Conservation (phyloP, 2,888 invertebrate species). For the Serrognathus titanus region DNA sequence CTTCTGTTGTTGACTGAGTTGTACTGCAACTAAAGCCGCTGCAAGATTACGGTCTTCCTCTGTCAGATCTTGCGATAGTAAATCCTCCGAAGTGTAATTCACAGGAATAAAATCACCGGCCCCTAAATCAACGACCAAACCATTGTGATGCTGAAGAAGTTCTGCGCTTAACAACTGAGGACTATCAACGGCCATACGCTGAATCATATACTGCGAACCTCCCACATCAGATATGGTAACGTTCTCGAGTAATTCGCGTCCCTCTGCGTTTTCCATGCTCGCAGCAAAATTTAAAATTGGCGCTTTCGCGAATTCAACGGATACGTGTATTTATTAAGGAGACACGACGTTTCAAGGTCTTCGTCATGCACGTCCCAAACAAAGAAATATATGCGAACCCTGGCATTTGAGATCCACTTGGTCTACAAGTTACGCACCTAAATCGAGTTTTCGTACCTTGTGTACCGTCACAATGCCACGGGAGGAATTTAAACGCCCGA, state of each 20-base stretch:
- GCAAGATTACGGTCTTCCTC: constrained; percentile 61
- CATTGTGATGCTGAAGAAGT: constrained; percentile 44
- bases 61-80: constrained; percentile 49
- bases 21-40: constrained; percentile 60
- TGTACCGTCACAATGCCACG: background rate
- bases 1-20: constrained; percentile 59
- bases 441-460: no score
- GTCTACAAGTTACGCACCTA: no score
- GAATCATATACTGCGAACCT: constrained; percentile 46
- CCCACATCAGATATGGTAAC: constrained; percentile 42
- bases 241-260: constrained; percentile 40
- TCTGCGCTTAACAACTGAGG: constrained; percentile 44
- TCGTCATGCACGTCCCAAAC: constrained; percentile 16
- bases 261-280: constrained; percentile 37
- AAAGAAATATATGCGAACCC: constrained; percentile 1
- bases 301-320: constrained; percentile 27
- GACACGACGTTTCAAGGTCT: constrained; percentile 48
- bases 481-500: background rate
- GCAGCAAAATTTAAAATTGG: constrained; percentile 30
- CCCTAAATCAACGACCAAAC: constrained; percentile 47
- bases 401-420: no score
- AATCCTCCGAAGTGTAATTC: constrained; percentile 46
- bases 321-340: constrained; percentile 32
- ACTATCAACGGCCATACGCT: constrained; percentile 44
- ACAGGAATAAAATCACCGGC: constrained; percentile 47